Evolutionary conservation across 2,888 invertebrate species (phyloP), one percentile per base, ranked within the genome.

Genomic region (Reticulitermes lucifugus): DNA sequence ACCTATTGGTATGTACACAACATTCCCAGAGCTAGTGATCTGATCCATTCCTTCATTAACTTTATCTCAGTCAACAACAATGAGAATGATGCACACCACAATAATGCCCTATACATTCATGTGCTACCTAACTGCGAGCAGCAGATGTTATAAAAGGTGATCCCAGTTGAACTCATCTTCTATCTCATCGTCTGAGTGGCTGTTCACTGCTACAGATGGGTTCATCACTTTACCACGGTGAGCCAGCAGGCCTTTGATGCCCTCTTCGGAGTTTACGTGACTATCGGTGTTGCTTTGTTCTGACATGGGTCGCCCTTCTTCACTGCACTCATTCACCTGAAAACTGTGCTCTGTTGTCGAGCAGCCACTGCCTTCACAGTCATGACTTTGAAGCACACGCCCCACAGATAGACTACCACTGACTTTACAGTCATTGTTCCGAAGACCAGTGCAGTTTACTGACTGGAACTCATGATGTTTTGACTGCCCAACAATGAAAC

Each of bases 141-240:
- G 77, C 75, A 46, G 51, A 71, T 85, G 86, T 86, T 86, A 86
- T 86, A 86, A 86, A 14, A 86, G 83, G n/a, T 77, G 71, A 75
- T 86, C 86, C 86, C 86, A 86, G 35, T 85, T 85, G 80, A 83
- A 86, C 25, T 83, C 83, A 71, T 84, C 83, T 77, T 84, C 83
- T 60, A 84, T 75, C n/a, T 79, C 79, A 60, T 84, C 83, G 29
- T 83, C 86, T 25, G 84, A 79, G 18, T 83, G 79, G 21, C 65
- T 29, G 43, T 43, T 25, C 29, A 25, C 22, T 21, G 35, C 18
- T 21, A 21, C 65, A 43, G 71, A 21, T 9, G 51, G 43, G 14
- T 22, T n/a, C n/a, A 70, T 25, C 43, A 25, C 41, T 73, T 83
- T 25, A 65, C 25, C 12, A 12, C 25, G 65, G 51, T 43, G 65